These are phyloP conservation scores for Hydrotaea cyrtoneurina DNA, from an alignment of 2,888 invertebrate genomes.

Conservation along the genomic window DNA sequence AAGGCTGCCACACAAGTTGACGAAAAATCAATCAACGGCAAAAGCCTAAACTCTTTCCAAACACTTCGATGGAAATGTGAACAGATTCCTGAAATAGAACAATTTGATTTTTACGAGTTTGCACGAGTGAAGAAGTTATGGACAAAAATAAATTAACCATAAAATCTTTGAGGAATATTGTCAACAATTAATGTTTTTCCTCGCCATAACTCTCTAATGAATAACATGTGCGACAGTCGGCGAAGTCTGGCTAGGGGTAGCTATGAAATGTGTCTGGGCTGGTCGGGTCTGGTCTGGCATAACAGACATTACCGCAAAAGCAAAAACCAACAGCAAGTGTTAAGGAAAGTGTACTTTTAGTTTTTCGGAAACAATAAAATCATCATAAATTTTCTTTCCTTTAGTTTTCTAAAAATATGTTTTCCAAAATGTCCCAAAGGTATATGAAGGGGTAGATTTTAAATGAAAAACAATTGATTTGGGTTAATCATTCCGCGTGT, in stretches of 20 bases:
- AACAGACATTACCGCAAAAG: constrained; percentile 12
- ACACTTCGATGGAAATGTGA: background rate
- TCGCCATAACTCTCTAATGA: constrained; percentile 35
- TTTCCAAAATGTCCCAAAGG: background rate
- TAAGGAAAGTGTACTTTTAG: constrained; percentile 29
- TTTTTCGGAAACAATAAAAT: constrained; percentile 46
- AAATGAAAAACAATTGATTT: constrained; percentile 20
- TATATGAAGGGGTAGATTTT: background rate
- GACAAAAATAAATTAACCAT: constrained; percentile 37
- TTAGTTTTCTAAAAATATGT: constrained; percentile 27
- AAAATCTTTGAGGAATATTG: constrained; percentile 35
- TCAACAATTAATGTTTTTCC: constrained; percentile 26
- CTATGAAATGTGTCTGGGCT: too few relatives aligned
- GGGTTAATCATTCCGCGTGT: constrained; percentile 12
- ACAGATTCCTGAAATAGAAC: constrained; percentile 13
- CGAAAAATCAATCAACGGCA: constrained; percentile 52
- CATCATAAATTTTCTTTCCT: constrained; percentile 32
- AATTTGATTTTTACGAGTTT: constrained; percentile 38
- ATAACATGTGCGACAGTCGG: constrained; percentile 35
- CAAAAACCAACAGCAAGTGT: constrained; percentile 53
- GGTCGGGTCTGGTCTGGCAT: background rate
- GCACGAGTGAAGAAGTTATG: constrained; percentile 34
- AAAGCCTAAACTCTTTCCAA: constrained; percentile 17
- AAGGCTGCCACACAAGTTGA: constrained; percentile 41
- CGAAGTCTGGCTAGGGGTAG: background rate